Evolutionary conservation across 2,888 invertebrate genomes (phyloP), one percentile per base, ranked within the genome.

Genomic region (Acleris holmiana): DNA sequence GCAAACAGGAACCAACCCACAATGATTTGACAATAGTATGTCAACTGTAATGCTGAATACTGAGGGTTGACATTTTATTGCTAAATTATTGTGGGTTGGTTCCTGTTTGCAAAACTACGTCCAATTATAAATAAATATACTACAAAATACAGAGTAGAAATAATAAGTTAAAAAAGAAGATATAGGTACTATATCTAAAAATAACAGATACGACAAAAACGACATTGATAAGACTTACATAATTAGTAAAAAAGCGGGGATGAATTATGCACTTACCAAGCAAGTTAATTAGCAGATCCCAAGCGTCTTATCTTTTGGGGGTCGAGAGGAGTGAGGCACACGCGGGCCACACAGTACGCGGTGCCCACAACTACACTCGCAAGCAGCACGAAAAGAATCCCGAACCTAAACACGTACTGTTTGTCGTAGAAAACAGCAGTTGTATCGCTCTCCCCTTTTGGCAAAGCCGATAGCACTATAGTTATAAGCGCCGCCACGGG

Each of bases 391-490:
- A 78, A 75, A 40, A 89, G 79, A 51, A 84, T 76, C 56, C 77
- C 73, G 68, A 84, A 85, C 51, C 88, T 82, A 58, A 82, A 76
- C 53, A 89, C 75, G 68, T 80, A 89, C 62, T 86, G 77, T 73
- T 78, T 84, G 70, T 89, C 88, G 70, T 87, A 84, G 86, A 94
- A 94, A 86, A 94, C 93, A 76, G 89, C 89, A 79, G 63, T 74
- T 70, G 71, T 71, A 69, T 69, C 79, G 70, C 83, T 81, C 66
- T 90, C 89, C 29, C 91, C 90, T 78, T 89, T 89, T 75, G 96
- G 96, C 83, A 96, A 91, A 63, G 90, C 81, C 66, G 95, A 76
- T 68, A 96, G 83, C 70, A 95, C 78, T 49, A 94, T 76, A 35
- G 96, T 95, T 66, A 95, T 74, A 69, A 93, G 51, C 47, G 92